These are phyloP conservation scores for Penaeus chinensis DNA, from an alignment of 1,140 invertebrate species.

Conservation along the genomic window DNA sequence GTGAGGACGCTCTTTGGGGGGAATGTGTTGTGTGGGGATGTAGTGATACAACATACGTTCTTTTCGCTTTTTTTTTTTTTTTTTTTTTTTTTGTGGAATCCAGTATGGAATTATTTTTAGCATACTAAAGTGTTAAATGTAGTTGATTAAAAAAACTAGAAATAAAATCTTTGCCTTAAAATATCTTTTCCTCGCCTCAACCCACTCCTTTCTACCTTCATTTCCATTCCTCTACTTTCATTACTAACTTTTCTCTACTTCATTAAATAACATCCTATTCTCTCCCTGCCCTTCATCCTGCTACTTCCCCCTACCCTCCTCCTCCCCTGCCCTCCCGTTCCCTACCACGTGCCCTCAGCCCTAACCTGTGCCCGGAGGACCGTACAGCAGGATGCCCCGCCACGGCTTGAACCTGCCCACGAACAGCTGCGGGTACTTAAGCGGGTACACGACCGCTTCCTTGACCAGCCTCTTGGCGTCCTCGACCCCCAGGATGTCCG, in stretches of 20 bases:
- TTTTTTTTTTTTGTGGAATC: too few relatives aligned
- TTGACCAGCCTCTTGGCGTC: slow-evolving; percentile 74
- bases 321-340: slow-evolving; percentile 85
- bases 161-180: too few relatives aligned
- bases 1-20: slow-evolving; percentile 76
- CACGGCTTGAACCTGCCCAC: slow-evolving; percentile 81
- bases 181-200: too few relatives aligned
- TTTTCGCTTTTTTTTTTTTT: too few relatives aligned
- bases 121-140: too few relatives aligned
- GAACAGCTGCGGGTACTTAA: slow-evolving; percentile 87
- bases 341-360: background rate
- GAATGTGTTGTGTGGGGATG: too few relatives aligned
- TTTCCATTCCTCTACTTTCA: too few relatives aligned
- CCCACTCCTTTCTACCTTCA: too few relatives aligned
- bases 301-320: slow-evolving; percentile 69
- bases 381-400: slow-evolving; percentile 86
- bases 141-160: too few relatives aligned
- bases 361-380: slow-evolving; percentile 78
- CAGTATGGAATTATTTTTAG: too few relatives aligned
- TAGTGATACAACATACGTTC: too few relatives aligned
- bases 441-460: slow-evolving; percentile 88
- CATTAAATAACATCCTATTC: slow-evolving; percentile 65
- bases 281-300: slow-evolving; percentile 85
- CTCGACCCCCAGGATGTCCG: slow-evolving; percentile 72
- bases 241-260: too few relatives aligned